These are phyloP conservation scores for Reticulitermes speratus DNA, from an alignment of 1,140 invertebrate species.

Conservation along the genomic window DNA sequence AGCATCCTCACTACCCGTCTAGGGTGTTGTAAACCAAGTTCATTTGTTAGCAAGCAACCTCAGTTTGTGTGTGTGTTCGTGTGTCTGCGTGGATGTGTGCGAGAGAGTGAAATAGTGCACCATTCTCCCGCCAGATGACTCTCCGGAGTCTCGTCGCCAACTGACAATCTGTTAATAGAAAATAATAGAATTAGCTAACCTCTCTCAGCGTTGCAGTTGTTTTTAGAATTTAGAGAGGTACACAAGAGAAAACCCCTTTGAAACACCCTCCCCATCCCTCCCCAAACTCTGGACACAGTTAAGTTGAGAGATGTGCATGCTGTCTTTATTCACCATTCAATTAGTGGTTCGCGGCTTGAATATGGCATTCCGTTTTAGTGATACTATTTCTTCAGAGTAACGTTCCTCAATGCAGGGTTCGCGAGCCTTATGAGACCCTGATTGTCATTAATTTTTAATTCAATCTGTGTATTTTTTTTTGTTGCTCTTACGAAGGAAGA, in stretches of 20 bases:
- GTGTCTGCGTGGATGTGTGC: no score
- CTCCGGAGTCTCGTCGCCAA: conserved; percentile 28
- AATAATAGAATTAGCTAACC: conserved; percentile 33
- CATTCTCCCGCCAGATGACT: conserved; percentile 31
- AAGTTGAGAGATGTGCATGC: background rate
- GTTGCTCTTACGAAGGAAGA: no score
- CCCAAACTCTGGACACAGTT: conserved; percentile 9
- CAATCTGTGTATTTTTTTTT: no score
- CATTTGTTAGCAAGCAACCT: conserved; percentile 27
- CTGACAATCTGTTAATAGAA: conserved; percentile 33
- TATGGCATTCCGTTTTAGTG: no score
- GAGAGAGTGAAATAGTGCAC: conserved; percentile 28
- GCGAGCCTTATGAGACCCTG: no score
- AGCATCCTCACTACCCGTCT: background rate
- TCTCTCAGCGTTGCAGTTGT: conserved; percentile 24
- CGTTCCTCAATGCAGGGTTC: no score
- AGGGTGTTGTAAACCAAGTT: conserved; percentile 25
- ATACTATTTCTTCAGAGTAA: no score
- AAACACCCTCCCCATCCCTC: background rate
- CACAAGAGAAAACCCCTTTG: background rate
- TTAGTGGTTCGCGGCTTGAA: no score
- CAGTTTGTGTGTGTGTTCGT: background rate
- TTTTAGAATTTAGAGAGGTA: conserved; percentile 29
- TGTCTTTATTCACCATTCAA: background rate
- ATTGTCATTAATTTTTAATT: no score